Evolutionary conservation across 2,888 invertebrate species (phyloP).

Genomic region (Bombylius discolor): DNA sequence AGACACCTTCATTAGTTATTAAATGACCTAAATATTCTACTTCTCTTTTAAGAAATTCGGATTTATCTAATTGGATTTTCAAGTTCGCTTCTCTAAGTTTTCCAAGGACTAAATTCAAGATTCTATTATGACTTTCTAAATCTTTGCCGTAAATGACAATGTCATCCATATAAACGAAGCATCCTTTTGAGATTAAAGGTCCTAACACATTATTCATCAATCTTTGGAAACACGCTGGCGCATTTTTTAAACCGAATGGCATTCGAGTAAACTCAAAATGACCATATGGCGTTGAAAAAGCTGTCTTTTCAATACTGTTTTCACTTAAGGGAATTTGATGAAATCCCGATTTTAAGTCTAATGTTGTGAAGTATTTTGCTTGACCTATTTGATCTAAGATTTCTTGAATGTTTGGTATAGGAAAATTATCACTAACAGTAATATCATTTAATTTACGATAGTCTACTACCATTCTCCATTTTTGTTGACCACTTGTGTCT

Average conservation of each 20-base stretch:
- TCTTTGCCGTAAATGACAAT: constrained; percentile 19
- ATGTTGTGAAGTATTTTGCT: too few relatives aligned
- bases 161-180: constrained; percentile 23
- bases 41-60: constrained; percentile 17
- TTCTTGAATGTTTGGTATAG: too few relatives aligned
- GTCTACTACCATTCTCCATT: too few relatives aligned
- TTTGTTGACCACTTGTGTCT: too few relatives aligned
- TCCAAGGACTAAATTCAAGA: constrained; percentile 16
- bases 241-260: constrained; percentile 17
- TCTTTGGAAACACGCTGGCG: constrained; percentile 15
- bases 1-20: constrained; percentile 21
- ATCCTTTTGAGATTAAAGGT: constrained; percentile 16
- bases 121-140: constrained; percentile 20
- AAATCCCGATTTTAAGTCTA: too few relatives aligned
- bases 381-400: too few relatives aligned
- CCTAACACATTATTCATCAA: constrained; percentile 18
- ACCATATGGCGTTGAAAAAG: too few relatives aligned
- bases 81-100: constrained; percentile 16
- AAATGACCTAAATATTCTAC: constrained; percentile 23
- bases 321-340: too few relatives aligned
- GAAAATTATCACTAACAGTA: too few relatives aligned
- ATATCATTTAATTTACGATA: too few relatives aligned
- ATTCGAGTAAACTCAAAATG: constrained; percentile 19
- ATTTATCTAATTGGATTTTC: constrained; percentile 20
- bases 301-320: too few relatives aligned